Percentiles rank a stretch among this genome's conserved stretches.
Conservation (phyloP, 2,888 invertebrate genomes). For the Microctonus aethiopoides region DNA sequence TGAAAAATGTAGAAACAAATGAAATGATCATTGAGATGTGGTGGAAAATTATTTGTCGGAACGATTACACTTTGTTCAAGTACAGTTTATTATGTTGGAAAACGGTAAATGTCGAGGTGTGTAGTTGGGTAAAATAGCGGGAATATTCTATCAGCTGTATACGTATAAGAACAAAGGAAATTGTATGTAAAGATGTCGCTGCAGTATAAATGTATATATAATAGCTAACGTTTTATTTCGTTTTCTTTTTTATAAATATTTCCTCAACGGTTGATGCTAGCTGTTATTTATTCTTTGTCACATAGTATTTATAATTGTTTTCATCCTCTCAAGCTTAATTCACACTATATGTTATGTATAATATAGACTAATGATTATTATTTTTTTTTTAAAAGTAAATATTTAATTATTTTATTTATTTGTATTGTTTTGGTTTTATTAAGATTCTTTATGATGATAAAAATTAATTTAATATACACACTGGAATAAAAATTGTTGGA, state of each 20-base stretch:
- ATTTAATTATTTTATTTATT: too few species aligned
- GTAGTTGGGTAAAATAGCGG: slow-evolving; percentile 26
- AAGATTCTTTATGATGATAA: not conserved
- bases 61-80: not conserved
- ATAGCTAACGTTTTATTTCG: not conserved
- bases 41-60: too few species aligned
- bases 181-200: not conserved
- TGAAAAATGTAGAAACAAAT: too few species aligned
- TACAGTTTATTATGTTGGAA: not conserved
- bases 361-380: too few species aligned
- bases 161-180: slow-evolving; percentile 28
- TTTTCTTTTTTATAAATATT: not conserved
- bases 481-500: not conserved
- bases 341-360: not conserved
- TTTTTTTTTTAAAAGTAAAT: not conserved
- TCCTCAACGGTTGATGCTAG: too few species aligned
- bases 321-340: not conserved
- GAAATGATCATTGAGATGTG: too few species aligned
- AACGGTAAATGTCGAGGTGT: slow-evolving; percentile 13
- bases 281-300: not conserved
- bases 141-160: slow-evolving; percentile 29
- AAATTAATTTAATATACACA: not conserved
- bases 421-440: not conserved
- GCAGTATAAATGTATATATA: not conserved
- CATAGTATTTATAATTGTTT: not conserved